Conservation (phyloP, 2,113 vertebrate species). For the Rhabdomys dilectus region DNA sequence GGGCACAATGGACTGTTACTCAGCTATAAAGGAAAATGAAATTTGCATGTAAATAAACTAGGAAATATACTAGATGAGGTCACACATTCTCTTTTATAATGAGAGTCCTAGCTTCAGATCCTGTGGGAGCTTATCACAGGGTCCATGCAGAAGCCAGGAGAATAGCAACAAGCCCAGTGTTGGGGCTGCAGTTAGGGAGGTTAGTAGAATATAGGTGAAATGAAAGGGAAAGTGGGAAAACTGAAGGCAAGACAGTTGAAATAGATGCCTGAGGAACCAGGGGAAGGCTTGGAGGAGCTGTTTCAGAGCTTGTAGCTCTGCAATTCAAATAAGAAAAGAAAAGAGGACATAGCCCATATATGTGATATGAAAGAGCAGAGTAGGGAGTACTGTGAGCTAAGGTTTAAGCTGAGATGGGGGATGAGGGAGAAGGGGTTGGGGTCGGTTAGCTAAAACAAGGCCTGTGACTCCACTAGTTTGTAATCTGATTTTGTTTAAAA, state of each 20-base stretch:
- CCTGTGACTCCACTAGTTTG: not conserved
- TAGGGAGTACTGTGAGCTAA: not conserved
- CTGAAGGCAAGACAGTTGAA: not conserved
- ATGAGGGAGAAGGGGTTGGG: not conserved
- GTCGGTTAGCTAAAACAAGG: not conserved
- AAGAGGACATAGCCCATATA: not conserved
- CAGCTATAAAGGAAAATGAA: not conserved
- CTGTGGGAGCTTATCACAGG: not conserved
- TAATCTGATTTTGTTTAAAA: not conserved
- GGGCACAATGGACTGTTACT: not conserved
- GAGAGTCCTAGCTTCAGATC: not conserved
- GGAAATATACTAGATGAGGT: not conserved
- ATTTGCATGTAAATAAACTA: not conserved
- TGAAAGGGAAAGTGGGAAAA: not conserved
- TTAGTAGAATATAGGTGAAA: not conserved
- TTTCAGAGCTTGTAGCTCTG: not conserved
- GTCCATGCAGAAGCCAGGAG: not conserved
- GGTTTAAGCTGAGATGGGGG: not conserved
- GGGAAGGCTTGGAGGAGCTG: not conserved
- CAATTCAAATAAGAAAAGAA: not conserved
- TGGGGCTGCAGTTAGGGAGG: not conserved
- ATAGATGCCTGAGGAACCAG: not conserved
- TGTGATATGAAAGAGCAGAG: not conserved
- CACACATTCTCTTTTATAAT: not conserved
- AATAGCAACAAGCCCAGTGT: not conserved